phyloP scores from a whole-genome alignment of 2,888 invertebrate species.

The Tenthredo notha region DNA sequence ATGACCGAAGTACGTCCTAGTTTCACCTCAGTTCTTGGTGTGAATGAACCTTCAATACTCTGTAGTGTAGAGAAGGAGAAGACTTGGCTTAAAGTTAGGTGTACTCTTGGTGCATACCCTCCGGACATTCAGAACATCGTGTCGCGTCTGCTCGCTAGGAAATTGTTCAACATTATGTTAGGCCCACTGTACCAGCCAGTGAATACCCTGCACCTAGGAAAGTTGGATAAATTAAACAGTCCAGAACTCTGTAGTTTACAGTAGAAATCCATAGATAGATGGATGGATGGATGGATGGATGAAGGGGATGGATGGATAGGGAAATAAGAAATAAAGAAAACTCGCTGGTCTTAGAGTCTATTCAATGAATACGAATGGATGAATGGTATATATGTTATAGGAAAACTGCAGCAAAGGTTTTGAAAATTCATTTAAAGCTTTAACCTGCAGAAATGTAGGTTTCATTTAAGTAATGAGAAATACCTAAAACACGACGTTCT shows the following conservation, averaged over 20 bases:
- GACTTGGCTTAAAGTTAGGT: constrained; percentile 39
- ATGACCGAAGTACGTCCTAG: constrained; percentile 4
- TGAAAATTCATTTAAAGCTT: background rate
- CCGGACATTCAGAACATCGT: constrained; percentile 5
- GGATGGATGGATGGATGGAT: constrained; percentile 11
- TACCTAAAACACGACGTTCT: background rate
- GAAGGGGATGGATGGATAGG: background rate
- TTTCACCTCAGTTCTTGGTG: background rate
- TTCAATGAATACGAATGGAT: background rate
- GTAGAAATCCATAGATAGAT: background rate
- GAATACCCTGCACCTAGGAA: background rate
- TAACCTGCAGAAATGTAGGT: background rate
- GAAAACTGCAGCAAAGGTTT: background rate
- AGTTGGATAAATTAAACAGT: constrained; percentile 12
- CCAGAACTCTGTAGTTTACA: background rate
- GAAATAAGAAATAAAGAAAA: background rate
- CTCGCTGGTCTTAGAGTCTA: background rate
- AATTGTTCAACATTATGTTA: constrained; percentile 28
- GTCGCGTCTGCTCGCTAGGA: background rate
- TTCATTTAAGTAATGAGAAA: background rate
- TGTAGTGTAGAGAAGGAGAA: background rate
- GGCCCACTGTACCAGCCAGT: background rate
- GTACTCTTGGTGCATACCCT: constrained; percentile 19
- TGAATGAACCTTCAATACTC: constrained; percentile 19
- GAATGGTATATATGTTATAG: background rate